phyloP scores from a whole-genome alignment of 2,888 invertebrate species.

The Tuberolachnus salignus region DNA sequence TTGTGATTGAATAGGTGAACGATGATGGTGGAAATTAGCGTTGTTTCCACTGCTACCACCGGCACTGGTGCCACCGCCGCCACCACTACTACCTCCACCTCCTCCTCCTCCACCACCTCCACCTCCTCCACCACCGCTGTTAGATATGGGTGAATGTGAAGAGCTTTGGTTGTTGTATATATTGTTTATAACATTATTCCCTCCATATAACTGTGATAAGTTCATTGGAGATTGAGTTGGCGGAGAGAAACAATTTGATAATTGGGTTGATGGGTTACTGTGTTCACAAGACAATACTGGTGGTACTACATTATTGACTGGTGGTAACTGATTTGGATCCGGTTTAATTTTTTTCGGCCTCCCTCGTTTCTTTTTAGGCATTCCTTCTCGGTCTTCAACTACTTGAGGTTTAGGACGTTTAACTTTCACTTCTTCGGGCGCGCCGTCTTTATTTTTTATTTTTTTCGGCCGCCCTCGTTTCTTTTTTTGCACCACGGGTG shows the following conservation, averaged over 20 bases:
- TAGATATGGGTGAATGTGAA: constrained; percentile 60
- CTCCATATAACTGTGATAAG: constrained; percentile 60
- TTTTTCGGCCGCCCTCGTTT: constrained; percentile 89
- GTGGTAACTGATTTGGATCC: constrained; percentile 57
- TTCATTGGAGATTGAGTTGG: constrained; percentile 66
- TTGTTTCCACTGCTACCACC: constrained; percentile 57
- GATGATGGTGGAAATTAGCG: constrained; percentile 32
- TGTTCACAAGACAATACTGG: constrained; percentile 59
- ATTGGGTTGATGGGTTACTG: constrained; percentile 64
- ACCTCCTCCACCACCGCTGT: constrained; percentile 32
- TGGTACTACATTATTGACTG: constrained; percentile 50
- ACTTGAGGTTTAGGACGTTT: constrained; percentile 61
- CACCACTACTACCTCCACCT: no score
- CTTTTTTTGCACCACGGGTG: constrained; percentile 66
- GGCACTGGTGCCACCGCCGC: background rate
- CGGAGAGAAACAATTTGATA: constrained; percentile 64
- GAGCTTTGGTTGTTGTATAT: constrained; percentile 60
- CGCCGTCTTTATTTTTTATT: constrained; percentile 73
- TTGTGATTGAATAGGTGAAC: constrained; percentile 59
- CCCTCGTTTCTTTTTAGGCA: constrained; percentile 86
- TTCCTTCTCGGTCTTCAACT: constrained; percentile 61
- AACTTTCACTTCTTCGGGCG: constrained; percentile 62
- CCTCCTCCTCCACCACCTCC: constrained; percentile 40
- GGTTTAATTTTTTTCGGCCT: constrained; percentile 82
- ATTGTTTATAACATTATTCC: constrained; percentile 58